Conservation (phyloP, 2,888 invertebrate genomes). For the Dascillus cervinus region DNA sequence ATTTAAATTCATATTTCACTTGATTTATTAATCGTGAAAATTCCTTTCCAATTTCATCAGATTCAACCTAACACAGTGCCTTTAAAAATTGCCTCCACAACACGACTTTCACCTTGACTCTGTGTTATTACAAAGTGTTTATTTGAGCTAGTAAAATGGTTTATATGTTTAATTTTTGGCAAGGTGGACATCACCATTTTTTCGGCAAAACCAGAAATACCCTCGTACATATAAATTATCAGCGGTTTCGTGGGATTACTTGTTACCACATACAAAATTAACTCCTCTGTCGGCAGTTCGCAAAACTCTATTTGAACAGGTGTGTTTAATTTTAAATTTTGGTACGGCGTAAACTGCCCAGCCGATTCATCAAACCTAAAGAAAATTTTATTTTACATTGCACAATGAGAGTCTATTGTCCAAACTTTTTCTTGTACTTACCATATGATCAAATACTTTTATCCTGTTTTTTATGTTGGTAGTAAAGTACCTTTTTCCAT, state of each 20-base stretch:
- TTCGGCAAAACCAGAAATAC: slow-evolving; percentile 38
- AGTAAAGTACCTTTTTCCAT: no score
- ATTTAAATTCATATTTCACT: no score
- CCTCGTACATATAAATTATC: slow-evolving; percentile 40
- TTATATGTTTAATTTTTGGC: slow-evolving; percentile 17
- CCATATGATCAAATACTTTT: no score
- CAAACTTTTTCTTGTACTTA: no score
- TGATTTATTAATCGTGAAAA: no score
- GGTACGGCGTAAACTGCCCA: slow-evolving; percentile 32
- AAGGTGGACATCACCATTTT: slow-evolving; percentile 24
- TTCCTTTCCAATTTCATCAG: background rate
- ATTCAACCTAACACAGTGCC: no score
- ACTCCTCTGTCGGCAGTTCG: slow-evolving; percentile 39
- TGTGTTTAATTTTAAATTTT: slow-evolving; percentile 35
- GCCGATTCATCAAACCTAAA: slow-evolving; percentile 25
- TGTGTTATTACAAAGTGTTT: slow-evolving; percentile 30
- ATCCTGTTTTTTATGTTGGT: slow-evolving; percentile 2
- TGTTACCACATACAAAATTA: slow-evolving; percentile 41
- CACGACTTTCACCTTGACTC: slow-evolving; percentile 22
- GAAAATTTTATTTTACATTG: slow-evolving; percentile 4
- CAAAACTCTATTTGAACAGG: slow-evolving; percentile 38
- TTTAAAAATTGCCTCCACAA: slow-evolving; percentile 33
- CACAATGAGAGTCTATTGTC: no score
- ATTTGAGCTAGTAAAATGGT: slow-evolving; percentile 24
- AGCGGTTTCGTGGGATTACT: slow-evolving; percentile 36